Evolutionary conservation across 2,888 invertebrate genomes (phyloP).

Genomic region (Spodoptera littoralis): DNA sequence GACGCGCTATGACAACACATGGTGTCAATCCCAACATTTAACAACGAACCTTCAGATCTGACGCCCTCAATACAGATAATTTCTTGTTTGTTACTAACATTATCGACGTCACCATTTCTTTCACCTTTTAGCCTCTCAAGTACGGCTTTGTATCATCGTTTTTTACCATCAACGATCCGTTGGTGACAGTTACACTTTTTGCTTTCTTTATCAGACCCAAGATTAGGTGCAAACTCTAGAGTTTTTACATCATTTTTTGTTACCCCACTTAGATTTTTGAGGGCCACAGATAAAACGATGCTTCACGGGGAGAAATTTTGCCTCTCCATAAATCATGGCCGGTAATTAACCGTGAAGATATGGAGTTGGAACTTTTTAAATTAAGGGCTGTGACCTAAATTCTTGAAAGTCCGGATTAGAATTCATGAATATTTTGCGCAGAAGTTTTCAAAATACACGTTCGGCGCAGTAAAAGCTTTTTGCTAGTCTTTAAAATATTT

Average conservation of each 20-base stretch:
- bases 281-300: slow-evolving; percentile 64
- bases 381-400: slow-evolving; percentile 50
- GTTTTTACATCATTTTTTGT: slow-evolving; percentile 66
- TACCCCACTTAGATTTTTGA: slow-evolving; percentile 64
- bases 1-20: slow-evolving; percentile 45
- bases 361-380: slow-evolving; percentile 55
- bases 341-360: slow-evolving; percentile 61
- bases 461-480: slow-evolving; percentile 33
- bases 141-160: slow-evolving; percentile 54
- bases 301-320: slow-evolving; percentile 53
- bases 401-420: slow-evolving; percentile 37
- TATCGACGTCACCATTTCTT: slow-evolving; percentile 70
- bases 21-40: slow-evolving; percentile 43
- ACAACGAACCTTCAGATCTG: slow-evolving; percentile 57
- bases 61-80: slow-evolving; percentile 61
- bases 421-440: slow-evolving; percentile 46
- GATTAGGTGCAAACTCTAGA: slow-evolving; percentile 79
- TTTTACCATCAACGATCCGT: slow-evolving; percentile 51
- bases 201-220: slow-evolving; percentile 77
- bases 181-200: slow-evolving; percentile 75
- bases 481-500: slow-evolving; percentile 18
- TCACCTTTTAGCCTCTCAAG: slow-evolving; percentile 61
- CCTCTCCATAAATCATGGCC: slow-evolving; percentile 56
- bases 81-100: slow-evolving; percentile 77
- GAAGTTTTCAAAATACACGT: slow-evolving; percentile 34